Base-by-base conservation (phyloP, 2,888 invertebrate species). In the Aphodius sticticus region DNA sequence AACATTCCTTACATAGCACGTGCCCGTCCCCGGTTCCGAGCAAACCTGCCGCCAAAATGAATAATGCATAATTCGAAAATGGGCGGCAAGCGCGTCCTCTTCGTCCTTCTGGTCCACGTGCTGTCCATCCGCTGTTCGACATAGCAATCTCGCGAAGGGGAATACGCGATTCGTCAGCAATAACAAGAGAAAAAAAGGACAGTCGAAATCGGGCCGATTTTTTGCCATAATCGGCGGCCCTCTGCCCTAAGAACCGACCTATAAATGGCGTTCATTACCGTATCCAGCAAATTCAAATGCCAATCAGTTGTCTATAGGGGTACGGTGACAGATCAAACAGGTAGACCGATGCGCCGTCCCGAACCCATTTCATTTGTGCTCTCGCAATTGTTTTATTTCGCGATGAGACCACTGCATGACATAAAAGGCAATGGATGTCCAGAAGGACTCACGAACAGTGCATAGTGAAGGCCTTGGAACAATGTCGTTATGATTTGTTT, bases 261-360 rank as follows among this genome's bases (percentile, higher is more conserved):
- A 84, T 86, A 87, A 85, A 87, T 86, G 87, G 87, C 82, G 82
- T 83, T 86, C 85, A 84, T 85, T 85, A 84, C 85, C 83, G 82
- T 84, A 84, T 86, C 86, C 85, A 86, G 85, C 86, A 86, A 86
- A 86, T 86, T 86, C 86, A 85, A 86, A 86, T 86, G 85, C 86
- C 85, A 86, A 86, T 85, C 85, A 85, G 78, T 81, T 79, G 82
- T 81, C 82, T 82, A 79, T 53, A 53, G 53, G 53, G 53, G 53
- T 53, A 53, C 53, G 9, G 12, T 53, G 53, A 53, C 53, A 53
- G 53, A 53, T 53, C 53, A 53, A 53, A 53, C 53, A 12, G 12
- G 53, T 53, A 53, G 53, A 53, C 53, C 53, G 53, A 1, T 53
- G 26, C 26, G 3, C 26, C 26, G 26, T 53, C 53, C 12, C 53